phyloP scores from a whole-genome alignment of 30 jellyfish, hydroid and myxozoan species.

The Hydractinia symbiolongicarpus region DNA sequence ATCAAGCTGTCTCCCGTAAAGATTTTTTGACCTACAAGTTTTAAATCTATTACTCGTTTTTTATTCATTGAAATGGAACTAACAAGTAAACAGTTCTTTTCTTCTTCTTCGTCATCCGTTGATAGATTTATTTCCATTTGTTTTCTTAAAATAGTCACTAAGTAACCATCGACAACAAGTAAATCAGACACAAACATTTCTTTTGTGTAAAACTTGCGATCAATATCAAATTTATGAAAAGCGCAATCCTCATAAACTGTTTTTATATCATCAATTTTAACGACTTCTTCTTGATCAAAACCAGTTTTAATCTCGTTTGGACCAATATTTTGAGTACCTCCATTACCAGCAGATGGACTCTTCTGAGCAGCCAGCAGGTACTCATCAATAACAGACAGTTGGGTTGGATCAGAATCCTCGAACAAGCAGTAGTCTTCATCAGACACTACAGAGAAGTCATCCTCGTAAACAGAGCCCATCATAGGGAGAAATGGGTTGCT shows the following conservation, averaged over 20 bases:
- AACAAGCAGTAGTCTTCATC: conserved; percentile 11
- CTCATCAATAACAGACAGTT: conserved; percentile 68
- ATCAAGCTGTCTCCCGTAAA: not conserved
- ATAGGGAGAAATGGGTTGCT: conserved; percentile 4
- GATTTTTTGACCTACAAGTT: not conserved
- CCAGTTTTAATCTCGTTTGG: conserved; percentile 26
- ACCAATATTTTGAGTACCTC: conserved; percentile 25
- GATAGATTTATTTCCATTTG: not conserved
- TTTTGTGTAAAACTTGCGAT: not conserved
- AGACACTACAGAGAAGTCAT: conserved; percentile 1
- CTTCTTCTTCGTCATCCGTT: not conserved
- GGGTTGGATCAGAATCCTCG: conserved; percentile 42
- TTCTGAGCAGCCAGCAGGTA: conserved; percentile 65
- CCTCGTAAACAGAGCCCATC: conserved; percentile 7
- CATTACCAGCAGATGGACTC: conserved; percentile 19
- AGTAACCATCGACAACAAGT: conserved; percentile 27
- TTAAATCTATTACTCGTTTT: not conserved
- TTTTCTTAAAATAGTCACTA: conserved; percentile 14
- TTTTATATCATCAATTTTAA: conserved; percentile 20
- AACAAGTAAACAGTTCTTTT: not conserved
- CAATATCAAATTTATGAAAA: conserved; percentile 31
- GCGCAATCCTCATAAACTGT: conserved; percentile 32
- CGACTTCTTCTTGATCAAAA: conserved; percentile 35
- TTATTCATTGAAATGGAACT: conserved; percentile 5
- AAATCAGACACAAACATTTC: conserved; percentile 19